Percentiles rank a stretch among this genome's conserved stretches.
Conservation (phyloP, 2,888 invertebrate genomes). For the Scaeva pyrastri region DNA sequence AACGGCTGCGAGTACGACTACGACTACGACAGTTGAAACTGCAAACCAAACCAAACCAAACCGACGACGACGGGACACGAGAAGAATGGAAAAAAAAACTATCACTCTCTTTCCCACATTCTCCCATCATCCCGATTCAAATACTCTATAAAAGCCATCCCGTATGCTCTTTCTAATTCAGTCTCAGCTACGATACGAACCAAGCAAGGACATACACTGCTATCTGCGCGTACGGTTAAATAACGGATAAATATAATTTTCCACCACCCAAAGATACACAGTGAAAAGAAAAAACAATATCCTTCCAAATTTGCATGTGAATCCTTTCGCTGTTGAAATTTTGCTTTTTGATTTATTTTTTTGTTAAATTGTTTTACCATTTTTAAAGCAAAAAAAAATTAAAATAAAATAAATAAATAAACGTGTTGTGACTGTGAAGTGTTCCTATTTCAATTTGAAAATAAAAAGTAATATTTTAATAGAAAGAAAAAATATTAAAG, state of each 20-base stretch:
- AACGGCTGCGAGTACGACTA: too few species aligned
- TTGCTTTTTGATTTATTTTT: conserved; percentile 37
- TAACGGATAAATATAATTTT: conserved; percentile 61
- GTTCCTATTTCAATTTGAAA: conserved; percentile 55
- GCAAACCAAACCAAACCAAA: too few species aligned
- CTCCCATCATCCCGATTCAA: conserved; percentile 64
- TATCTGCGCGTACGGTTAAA: conserved; percentile 66
- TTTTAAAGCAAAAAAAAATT: not conserved
- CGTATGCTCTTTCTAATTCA: conserved; percentile 77
- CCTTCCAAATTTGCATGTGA: conserved; percentile 52
- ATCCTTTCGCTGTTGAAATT: conserved; percentile 45
- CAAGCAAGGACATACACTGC: conserved; percentile 72
- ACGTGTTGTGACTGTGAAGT: conserved; percentile 70
- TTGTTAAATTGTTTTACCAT: not conserved
- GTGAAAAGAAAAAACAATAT: conserved; percentile 41
- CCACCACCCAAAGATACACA: conserved; percentile 50
- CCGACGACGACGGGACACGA: too few species aligned
- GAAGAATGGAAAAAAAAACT: conserved; percentile 2
- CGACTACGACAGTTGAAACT: too few species aligned
- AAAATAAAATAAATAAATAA: conserved; percentile 27
- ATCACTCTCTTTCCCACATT: conserved; percentile 35
- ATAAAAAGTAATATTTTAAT: conserved; percentile 25
- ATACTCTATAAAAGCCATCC: conserved; percentile 80
- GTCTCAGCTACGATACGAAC: conserved; percentile 79
- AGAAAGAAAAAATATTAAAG: conserved; percentile 43